phyloP scores from a whole-genome alignment of 2,797 vertebrate genomes.

The Eurystomus glaucurus region DNA sequence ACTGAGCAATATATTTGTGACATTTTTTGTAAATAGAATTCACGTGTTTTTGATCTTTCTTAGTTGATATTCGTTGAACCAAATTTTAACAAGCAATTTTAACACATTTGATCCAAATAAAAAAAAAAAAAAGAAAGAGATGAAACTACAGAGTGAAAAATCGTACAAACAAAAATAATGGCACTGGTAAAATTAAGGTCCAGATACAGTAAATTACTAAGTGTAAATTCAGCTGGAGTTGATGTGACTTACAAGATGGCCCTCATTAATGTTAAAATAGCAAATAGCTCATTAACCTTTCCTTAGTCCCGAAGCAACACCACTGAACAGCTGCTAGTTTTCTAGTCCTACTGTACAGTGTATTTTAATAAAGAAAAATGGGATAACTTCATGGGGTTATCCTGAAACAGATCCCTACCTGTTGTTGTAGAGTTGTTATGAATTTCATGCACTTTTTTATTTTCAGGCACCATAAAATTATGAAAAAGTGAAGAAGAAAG shows the following conservation, averaged over 20 bases:
- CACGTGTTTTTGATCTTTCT: neutral
- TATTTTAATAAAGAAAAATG: neutral
- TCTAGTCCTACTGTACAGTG: neutral
- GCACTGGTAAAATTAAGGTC: neutral
- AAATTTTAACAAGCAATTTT: neutral
- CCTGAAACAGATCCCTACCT: neutral
- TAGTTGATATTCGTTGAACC: neutral
- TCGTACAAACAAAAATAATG: neutral
- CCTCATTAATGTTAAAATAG: neutral
- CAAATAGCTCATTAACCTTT: conserved; percentile 22
- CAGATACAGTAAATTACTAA: neutral
- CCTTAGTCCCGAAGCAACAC: neutral
- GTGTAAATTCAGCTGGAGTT: neutral
- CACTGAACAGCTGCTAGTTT: neutral
- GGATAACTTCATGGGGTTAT: neutral
- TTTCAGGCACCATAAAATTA: neutral
- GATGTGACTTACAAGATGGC: neutral
- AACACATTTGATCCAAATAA: neutral
- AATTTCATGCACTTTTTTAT: neutral
- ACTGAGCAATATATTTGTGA: neutral
- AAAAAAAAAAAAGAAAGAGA: neutral
- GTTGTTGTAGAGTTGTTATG: neutral
- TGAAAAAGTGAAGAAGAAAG: neutral
- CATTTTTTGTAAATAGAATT: neutral
- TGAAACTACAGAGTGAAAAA: neutral